Evolutionary conservation across 2,888 invertebrate genomes (phyloP), one percentile per base, ranked within the genome.

Genomic region (Marasmarcha lunaedactyla): DNA sequence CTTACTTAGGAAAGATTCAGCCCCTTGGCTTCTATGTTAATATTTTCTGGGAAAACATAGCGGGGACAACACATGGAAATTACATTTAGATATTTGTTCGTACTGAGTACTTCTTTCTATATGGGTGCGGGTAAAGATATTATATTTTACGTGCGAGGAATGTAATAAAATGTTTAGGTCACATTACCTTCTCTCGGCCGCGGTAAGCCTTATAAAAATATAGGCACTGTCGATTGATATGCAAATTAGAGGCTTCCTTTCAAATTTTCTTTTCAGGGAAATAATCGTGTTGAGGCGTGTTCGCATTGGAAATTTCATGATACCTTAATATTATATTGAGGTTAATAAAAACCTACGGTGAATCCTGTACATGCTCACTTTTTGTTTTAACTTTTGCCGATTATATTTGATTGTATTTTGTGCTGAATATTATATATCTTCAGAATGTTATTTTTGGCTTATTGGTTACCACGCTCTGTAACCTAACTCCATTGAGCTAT

Each of bases 21-120:
- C 73, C 81, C 77, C 79, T 76, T 77, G 71, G 73, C 72, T 74
- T 73, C 69, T 67, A 79, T 81, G 83, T 83, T 81, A 81, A 83
- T 83, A 81, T 83, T 81, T 81, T 81, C 71, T 74, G 76, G 77
- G 71, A 76, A 83, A 79, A 83, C 81, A 81, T 79, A 78, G 81
- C 73, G 77, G 78, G 78, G 81, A 81, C 81, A 76, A 76, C 77
- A 76, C 77, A 83, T 81, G 78, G 79, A 83, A 83, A 83, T 81
- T 79, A 81, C 81, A 81, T 83, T 81, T 79, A 77, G 81, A 79
- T 83, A 81, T 81, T 83, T 81, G 78, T 67, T 74, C 73, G 71
- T 69, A 63, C 63, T 72, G 76, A 72, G 76, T 78, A 76, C 71
- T 60, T 65, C 66, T 63, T 60, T 65, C 66, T 63, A 71, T 71